Base-by-base conservation (phyloP, 2,888 invertebrate genomes). In the Stratiomys singularior region DNA sequence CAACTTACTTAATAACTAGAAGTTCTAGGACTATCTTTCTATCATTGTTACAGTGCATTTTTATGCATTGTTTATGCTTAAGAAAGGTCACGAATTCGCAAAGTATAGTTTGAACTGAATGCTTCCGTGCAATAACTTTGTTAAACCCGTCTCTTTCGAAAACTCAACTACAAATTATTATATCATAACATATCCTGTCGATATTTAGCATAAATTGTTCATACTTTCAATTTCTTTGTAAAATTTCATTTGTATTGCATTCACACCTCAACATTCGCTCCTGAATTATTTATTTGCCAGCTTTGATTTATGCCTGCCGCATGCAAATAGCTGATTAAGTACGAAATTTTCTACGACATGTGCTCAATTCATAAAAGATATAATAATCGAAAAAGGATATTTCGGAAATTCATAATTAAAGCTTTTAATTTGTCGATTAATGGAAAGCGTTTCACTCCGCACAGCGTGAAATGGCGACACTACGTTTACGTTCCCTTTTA, bases 291-390 rank as follows among this genome's bases (percentile, higher is more conserved):
- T 27, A 47, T 69, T 47, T 25, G 47, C 21, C 46, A 46, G 21
- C 27, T 21, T 18, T 72, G 72, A 72, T 72, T 72, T 72, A 72
- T 72, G 13, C 30, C 30, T 37, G 37, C 27, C 72, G 30, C 72
- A 58, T 72, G 72, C 72, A 72, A 72, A 72, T 72, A 23, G 56
- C 72, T 58, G 72, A 72, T 72, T 72, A 72, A 72, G 58, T 30
- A 30, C 58, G 23, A 72, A 72, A 72, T 72, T 72, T 72, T 47
- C 56, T 18, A 72, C 72, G 21, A 25, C 72, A 72, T 28, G 72
- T 72, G 72, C 58, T 30, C 18, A 15, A n/a, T 25, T 56, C 56
- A 37, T 72, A 56, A 72, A 72, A 21, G 56, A 56, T 72, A 23
- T 44, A 60, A 25, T 25, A 11, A 64, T 64, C 21, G 4, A 66